Evolutionary conservation across 2,113 vertebrate genomes (phyloP).

Genomic region (Todiramphus saurophagus): DNA sequence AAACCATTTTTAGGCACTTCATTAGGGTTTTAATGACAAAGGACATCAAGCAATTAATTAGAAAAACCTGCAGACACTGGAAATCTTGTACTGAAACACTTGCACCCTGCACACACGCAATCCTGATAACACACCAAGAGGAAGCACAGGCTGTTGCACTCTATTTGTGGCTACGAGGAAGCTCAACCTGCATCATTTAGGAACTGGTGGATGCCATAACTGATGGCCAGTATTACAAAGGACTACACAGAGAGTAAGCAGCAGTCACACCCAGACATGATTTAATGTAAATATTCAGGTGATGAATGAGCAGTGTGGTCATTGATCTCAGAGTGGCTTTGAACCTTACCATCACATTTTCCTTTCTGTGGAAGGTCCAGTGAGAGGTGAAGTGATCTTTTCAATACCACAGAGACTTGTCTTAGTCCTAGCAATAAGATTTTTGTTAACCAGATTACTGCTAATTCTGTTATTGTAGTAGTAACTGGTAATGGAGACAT

Average conservation of each 20-base stretch:
- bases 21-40: conserved; percentile 34
- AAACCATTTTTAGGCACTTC: conserved; percentile 8
- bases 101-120: background rate
- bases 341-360: background rate
- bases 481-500: background rate
- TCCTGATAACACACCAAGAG: background rate
- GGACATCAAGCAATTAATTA: conserved; percentile 12
- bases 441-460: background rate
- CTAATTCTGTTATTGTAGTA: background rate
- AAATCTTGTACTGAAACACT: conserved; percentile 12
- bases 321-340: background rate
- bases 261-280: background rate
- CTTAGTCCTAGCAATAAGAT: background rate
- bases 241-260: background rate
- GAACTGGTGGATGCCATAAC: background rate
- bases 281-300: background rate
- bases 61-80: background rate
- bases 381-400: background rate
- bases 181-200: conserved; percentile 31
- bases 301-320: background rate
- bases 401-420: background rate
- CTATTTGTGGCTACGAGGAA: background rate
- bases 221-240: conserved; percentile 35
- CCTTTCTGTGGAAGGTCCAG: background rate
- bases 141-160: background rate